Conservation (phyloP, 2,888 invertebrate genomes). For the Andrena bucephala region DNA sequence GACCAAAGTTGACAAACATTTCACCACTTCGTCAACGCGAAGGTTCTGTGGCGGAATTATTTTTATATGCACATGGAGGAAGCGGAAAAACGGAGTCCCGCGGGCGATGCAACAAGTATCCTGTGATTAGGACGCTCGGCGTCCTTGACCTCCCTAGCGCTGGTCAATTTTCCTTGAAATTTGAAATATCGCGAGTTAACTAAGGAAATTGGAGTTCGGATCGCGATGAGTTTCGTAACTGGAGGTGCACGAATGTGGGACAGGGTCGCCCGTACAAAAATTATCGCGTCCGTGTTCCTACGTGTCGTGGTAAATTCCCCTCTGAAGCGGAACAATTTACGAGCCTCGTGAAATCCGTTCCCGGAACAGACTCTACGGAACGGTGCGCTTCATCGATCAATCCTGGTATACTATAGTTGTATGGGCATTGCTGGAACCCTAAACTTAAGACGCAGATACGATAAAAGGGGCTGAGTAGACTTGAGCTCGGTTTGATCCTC, state of each 20-base stretch:
- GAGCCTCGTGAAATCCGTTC: not conserved
- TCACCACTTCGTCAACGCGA: not conserved
- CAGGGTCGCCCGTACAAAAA: conserved; percentile 72
- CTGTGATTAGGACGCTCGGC: conserved; percentile 28
- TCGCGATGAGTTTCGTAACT: conserved; percentile 47
- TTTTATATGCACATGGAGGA: not conserved
- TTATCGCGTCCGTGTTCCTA: conserved; percentile 30
- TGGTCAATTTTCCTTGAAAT: conserved; percentile 36
- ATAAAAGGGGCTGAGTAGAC: no score
- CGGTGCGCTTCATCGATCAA: not conserved
- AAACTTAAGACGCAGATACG: no score
- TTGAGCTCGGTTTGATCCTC: not conserved
- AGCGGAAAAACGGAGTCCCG: not conserved
- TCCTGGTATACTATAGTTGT: no score
- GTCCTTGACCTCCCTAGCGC: conserved; percentile 46
- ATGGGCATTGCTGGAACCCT: no score
- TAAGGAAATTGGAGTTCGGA: conserved; percentile 45
- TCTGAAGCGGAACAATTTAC: not conserved
- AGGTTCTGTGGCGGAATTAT: not conserved
- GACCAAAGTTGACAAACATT: not conserved
- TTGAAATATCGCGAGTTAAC: conserved; percentile 56
- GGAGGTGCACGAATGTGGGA: conserved; percentile 64
- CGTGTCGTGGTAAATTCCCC: not conserved
- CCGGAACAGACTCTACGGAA: not conserved
- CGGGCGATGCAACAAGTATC: conserved; percentile 34